Conservation (phyloP, 2,888 invertebrate species). For the Erebia palarica region DNA sequence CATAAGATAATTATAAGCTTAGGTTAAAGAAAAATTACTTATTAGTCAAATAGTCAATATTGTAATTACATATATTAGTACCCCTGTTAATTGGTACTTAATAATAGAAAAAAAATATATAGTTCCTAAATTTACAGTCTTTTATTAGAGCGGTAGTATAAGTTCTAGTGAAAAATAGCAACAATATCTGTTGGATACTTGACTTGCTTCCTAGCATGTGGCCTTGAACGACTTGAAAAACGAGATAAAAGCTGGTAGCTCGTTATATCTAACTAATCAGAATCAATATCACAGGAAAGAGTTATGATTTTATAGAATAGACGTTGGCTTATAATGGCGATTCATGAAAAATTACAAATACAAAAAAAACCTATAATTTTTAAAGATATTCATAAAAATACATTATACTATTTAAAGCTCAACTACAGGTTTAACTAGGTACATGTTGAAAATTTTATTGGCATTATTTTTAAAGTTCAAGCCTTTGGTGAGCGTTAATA, state of each 20-base stretch:
- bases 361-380: no score
- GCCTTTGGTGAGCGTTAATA: constrained; percentile 44
- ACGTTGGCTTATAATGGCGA: no score
- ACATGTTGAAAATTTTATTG: background rate
- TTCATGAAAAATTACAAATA: no score
- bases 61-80: no score
- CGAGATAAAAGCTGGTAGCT: background rate
- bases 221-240: constrained; percentile 18
- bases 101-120: no score
- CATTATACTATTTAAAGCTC: background rate
- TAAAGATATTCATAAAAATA: no score
- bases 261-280: background rate
- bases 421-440: background rate
- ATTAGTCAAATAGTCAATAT: no score
- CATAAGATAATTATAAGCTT: no score
- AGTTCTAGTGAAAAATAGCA: constrained; percentile 18
- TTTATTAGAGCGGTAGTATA: constrained; percentile 8
- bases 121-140: background rate
- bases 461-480: constrained; percentile 1
- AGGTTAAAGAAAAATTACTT: no score
- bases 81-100: no score
- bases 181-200: constrained; percentile 17
- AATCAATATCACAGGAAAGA: background rate
- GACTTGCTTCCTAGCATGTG: constrained; percentile 21
- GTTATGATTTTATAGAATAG: background rate